Evolutionary conservation across 2,888 invertebrate genomes (phyloP).

Genomic region (Drosophila mercatorum): DNA sequence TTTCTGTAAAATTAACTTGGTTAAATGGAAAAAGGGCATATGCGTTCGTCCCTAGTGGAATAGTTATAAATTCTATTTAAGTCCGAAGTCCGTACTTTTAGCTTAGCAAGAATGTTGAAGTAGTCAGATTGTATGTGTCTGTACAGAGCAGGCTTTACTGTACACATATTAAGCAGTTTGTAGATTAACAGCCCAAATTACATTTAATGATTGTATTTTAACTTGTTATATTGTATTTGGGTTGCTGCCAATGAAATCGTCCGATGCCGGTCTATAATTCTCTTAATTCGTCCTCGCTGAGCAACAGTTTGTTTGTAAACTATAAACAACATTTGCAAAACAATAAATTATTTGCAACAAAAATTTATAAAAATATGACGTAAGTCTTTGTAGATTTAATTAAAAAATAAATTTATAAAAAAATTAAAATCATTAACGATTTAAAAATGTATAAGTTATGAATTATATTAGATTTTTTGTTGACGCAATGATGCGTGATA

Average conservation of each 20-base stretch:
- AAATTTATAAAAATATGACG: slow-evolving; percentile 24
- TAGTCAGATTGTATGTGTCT: background rate
- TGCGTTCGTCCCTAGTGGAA: no score
- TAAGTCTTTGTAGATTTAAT: no score
- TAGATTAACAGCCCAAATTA: slow-evolving; percentile 2
- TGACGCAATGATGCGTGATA: background rate
- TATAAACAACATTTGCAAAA: slow-evolving; percentile 41
- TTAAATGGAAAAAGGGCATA: no score
- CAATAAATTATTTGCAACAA: slow-evolving; percentile 5
- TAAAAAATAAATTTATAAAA: no score
- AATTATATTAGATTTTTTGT: background rate
- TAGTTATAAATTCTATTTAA: no score
- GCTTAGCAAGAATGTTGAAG: background rate
- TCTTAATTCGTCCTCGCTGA: slow-evolving; percentile 5
- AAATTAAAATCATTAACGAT: background rate
- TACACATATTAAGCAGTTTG: background rate
- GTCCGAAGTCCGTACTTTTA: no score
- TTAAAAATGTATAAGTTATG: background rate
- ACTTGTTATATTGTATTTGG: slow-evolving; percentile 28
- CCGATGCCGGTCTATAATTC: slow-evolving; percentile 46
- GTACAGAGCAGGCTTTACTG: background rate
- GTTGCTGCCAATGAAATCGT: slow-evolving; percentile 58
- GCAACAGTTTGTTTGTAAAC: slow-evolving; percentile 36
- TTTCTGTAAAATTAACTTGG: background rate
- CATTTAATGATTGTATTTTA: slow-evolving; percentile 24